phyloP scores from a whole-genome alignment of 2,888 invertebrate genomes.

The Ganaspis brasiliensis region DNA sequence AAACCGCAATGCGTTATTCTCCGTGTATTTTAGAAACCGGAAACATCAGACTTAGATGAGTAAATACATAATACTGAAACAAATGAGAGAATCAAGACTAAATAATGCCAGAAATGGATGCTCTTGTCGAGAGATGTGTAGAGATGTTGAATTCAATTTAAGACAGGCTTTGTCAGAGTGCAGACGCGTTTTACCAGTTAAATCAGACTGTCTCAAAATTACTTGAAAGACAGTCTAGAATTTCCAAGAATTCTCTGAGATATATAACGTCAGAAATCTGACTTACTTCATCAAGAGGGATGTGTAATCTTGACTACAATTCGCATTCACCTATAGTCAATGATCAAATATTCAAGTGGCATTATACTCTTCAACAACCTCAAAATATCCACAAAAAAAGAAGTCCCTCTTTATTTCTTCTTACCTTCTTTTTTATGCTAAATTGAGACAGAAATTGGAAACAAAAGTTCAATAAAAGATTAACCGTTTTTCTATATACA shows the following conservation, averaged over 20 bases:
- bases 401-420: too few relatives aligned
- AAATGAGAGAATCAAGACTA: not conserved
- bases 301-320: constrained; percentile 17
- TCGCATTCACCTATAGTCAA: not conserved
- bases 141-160: constrained; percentile 12
- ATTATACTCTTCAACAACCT: not conserved
- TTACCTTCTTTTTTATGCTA: too few relatives aligned
- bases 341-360: not conserved
- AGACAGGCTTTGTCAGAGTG: not conserved
- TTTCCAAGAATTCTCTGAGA: not conserved
- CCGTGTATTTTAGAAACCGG: too few relatives aligned
- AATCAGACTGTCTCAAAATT: constrained; percentile 32
- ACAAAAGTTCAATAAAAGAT: too few relatives aligned
- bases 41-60: not conserved
- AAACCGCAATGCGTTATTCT: too few relatives aligned
- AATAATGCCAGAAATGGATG: constrained; percentile 1
- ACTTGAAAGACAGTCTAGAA: constrained; percentile 20
- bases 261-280: not conserved
- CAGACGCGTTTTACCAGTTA: not conserved
- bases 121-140: not conserved
- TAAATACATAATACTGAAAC: not conserved
- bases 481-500: too few relatives aligned
- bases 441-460: too few relatives aligned
- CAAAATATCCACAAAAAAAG: constrained; percentile 1
- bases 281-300: not conserved